Conservation (phyloP, 2,113 vertebrate genomes). For the Crypturellus undulatus region DNA sequence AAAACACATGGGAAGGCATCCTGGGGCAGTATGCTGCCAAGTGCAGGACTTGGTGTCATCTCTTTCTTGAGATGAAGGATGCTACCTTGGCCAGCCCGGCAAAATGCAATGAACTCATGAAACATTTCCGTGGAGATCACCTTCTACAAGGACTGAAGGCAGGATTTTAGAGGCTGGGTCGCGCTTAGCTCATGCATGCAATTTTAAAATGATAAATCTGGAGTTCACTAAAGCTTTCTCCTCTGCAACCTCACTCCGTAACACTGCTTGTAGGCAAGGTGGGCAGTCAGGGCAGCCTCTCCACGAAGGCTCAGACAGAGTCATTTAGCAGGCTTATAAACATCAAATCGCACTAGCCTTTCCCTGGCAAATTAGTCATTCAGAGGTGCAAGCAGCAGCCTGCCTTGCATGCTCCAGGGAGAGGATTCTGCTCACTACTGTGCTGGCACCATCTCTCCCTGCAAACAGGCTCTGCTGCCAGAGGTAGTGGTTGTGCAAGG, state of each 20-base stretch:
- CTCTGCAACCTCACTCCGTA: neutral
- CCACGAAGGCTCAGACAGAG: neutral
- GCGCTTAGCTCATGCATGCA: neutral
- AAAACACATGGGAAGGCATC: neutral
- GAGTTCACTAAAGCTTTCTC: neutral
- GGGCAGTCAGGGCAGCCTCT: neutral
- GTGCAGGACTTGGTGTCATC: neutral
- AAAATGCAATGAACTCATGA: neutral
- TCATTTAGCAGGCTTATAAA: neutral
- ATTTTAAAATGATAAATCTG: neutral
- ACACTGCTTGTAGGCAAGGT: neutral
- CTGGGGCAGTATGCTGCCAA: neutral
- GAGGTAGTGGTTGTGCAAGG: neutral
- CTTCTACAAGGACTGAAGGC: neutral
- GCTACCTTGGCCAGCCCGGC: neutral
- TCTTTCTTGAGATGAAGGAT: neutral
- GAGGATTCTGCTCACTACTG: neutral
- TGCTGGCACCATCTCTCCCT: neutral
- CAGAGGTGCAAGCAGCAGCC: rapidly evolving
- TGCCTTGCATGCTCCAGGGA: neutral
- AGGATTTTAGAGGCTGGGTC: neutral
- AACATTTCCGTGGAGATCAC: neutral
- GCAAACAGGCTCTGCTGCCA: neutral
- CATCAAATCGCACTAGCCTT: neutral
- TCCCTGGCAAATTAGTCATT: neutral